Evolutionary conservation across 2,113 vertebrate genomes (phyloP), one percentile per base, ranked within the genome.

Genomic region (Dasyornis broadbenti): DNA sequence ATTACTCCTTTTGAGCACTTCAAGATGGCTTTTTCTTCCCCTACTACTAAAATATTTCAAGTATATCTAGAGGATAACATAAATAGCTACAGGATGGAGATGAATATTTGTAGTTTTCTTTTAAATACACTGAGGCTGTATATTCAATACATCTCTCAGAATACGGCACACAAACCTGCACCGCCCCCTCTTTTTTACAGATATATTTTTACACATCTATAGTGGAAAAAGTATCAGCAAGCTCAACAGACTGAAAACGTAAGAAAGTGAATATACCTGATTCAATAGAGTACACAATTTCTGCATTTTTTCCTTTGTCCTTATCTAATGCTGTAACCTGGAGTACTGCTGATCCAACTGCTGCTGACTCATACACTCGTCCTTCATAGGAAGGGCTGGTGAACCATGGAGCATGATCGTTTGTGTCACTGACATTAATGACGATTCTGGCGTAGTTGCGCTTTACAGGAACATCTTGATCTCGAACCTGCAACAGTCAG

Each of bases 391-490:
- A 98, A 21, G 98, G 94, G 82, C 99, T 99, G 21, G 99, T 98
- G 94, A 99, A 99, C 98, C 99, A 99, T 0, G 99, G 99, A 1
- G 98, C 98, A 0, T 99, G 99, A 97, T 99, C 99, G 12, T 99
- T 99, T 5, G 98, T 98, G 96, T 99, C 99, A 0, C 98, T 99
- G 91, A 99, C 99, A 1, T 98, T 98, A 47, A 99, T 65, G 21
- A 99, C 66, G 11, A 99, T 95, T 40, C 99, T 98, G 19, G 99
- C 99, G 15, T 99, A 99, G 98, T 99, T 99, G 89, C 99, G 98
- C 95, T 99, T 99, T 3, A 99, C 99, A 19, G 99, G 99, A 47
- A 99, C 99, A 96, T 99, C 99, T 71, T 99, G 99, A 96, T 99
- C 99, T 72, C 99, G 98, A 13, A 99, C 99, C 99, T 99, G 65